Conservation (phyloP, 1,140 invertebrate genomes). For the Heliconius eleuchia region DNA sequence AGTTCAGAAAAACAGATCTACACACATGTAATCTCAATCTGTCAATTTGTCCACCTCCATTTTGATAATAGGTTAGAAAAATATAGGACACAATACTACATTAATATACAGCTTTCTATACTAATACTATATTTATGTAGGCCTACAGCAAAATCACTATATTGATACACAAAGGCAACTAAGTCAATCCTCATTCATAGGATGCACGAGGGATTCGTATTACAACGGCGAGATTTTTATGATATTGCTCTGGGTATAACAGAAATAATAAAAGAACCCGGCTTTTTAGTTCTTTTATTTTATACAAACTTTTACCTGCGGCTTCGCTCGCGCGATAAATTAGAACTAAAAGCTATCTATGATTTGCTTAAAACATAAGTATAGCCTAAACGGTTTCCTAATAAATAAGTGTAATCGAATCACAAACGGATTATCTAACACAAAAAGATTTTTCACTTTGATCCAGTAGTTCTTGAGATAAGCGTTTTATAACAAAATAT, state of each 20-base stretch:
- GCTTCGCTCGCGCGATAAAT: too few relatives aligned
- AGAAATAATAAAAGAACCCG: constrained; percentile 7
- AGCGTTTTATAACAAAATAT: background rate
- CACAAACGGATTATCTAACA: too few relatives aligned
- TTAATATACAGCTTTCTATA: background rate
- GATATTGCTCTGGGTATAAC: constrained; percentile 4
- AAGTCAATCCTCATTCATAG: constrained; percentile 10
- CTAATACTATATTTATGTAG: background rate
- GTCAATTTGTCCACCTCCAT: too few relatives aligned
- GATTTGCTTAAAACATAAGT: too few relatives aligned
- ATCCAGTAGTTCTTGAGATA: too few relatives aligned
- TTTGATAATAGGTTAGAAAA: too few relatives aligned
- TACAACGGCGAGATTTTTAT: constrained; percentile 11
- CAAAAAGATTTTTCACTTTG: too few relatives aligned
- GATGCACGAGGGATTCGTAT: constrained; percentile 10
- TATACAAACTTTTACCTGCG: background rate
- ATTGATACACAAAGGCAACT: constrained; percentile 15
- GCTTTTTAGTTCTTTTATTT: background rate
- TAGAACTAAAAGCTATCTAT: too few relatives aligned
- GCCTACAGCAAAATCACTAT: background rate
- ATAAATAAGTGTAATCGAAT: too few relatives aligned
- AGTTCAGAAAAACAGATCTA: too few relatives aligned
- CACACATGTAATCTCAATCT: too few relatives aligned
- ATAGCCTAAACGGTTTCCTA: background rate
- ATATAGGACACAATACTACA: background rate